Conservation (phyloP, 2,113 vertebrate species). For the Datnioides undecimradiatus region DNA sequence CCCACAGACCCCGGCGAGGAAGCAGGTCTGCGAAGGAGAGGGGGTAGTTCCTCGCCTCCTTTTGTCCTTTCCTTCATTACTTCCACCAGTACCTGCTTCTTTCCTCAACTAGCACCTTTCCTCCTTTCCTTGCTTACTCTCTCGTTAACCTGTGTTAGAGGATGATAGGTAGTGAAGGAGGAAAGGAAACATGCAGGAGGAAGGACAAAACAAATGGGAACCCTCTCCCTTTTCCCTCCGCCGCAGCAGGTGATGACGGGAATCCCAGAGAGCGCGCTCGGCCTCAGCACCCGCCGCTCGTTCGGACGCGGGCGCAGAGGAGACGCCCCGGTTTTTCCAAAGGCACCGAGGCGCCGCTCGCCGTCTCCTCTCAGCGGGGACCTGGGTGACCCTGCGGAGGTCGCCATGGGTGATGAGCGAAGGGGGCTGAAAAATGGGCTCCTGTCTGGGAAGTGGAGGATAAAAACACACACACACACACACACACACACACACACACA, state of each 20-base stretch:
- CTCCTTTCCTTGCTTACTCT: background rate
- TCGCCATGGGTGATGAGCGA: constrained; percentile 9
- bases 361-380: constrained; percentile 5
- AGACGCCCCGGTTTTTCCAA: constrained; percentile 51
- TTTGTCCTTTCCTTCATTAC: background rate
- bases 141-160: no score
- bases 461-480: constrained; percentile 25
- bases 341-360: constrained; percentile 32
- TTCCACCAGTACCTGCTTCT: background rate
- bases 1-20: background rate
- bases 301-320: background rate
- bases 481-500: constrained; percentile 40
- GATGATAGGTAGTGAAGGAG: background rate
- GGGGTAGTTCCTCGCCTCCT: background rate
- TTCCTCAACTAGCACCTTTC: no score
- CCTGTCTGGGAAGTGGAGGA: constrained; percentile 24
- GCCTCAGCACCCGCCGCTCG: background rate
- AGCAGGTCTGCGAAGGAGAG: background rate
- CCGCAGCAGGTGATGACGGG: constrained; percentile 1
- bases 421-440: constrained; percentile 66
- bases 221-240: background rate
- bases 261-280: background rate
- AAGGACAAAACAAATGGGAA: background rate
- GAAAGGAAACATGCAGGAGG: background rate
- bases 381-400: constrained; percentile 50